Percentiles rank a stretch among this genome's conserved stretches.
Conservation (phyloP, 1,140 invertebrate species). For the Cyclina sinensis region DNA sequence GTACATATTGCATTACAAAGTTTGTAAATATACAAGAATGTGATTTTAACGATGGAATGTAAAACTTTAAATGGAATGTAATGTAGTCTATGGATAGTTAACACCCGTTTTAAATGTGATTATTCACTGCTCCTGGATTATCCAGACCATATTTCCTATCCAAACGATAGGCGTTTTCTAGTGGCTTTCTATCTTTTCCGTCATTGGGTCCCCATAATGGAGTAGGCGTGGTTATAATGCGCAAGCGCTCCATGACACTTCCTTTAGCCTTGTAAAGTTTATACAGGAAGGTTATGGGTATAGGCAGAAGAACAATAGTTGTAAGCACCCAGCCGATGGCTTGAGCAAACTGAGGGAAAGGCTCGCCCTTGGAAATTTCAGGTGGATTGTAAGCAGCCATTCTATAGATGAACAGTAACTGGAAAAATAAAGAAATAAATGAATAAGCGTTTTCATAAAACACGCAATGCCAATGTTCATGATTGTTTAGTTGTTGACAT, state of each 20-base stretch:
- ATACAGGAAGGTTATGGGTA: slow-evolving; percentile 86
- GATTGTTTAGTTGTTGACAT: too few relatives aligned
- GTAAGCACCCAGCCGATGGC: slow-evolving; percentile 96
- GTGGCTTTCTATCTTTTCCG: slow-evolving; percentile 16
- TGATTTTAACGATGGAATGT: not conserved
- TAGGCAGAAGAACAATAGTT: slow-evolving; percentile 95
- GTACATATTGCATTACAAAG: too few relatives aligned
- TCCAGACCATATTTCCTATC: slow-evolving; percentile 58
- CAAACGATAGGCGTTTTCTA: slow-evolving; percentile 23
- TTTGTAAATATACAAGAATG: too few relatives aligned
- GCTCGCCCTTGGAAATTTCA: slow-evolving; percentile 54
- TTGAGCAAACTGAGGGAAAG: slow-evolving; percentile 92
- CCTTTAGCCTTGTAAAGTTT: slow-evolving; percentile 43
- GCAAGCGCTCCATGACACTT: slow-evolving; percentile 32
- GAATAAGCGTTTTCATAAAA: too few relatives aligned
- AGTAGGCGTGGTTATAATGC: slow-evolving; percentile 60
- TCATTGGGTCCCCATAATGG: slow-evolving; percentile 67
- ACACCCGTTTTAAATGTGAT: slow-evolving; percentile 35
- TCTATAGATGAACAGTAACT: slow-evolving; percentile 75
- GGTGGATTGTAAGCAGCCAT: slow-evolving; percentile 76
- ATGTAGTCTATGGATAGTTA: too few relatives aligned
- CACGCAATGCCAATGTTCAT: too few relatives aligned
- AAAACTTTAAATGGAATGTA: too few relatives aligned
- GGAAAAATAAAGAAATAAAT: slow-evolving; percentile 40
- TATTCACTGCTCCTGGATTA: slow-evolving; percentile 57